These are phyloP conservation scores for Molothrus ater DNA, from an alignment of 2,797 vertebrate species.

Conservation along the genomic window DNA sequence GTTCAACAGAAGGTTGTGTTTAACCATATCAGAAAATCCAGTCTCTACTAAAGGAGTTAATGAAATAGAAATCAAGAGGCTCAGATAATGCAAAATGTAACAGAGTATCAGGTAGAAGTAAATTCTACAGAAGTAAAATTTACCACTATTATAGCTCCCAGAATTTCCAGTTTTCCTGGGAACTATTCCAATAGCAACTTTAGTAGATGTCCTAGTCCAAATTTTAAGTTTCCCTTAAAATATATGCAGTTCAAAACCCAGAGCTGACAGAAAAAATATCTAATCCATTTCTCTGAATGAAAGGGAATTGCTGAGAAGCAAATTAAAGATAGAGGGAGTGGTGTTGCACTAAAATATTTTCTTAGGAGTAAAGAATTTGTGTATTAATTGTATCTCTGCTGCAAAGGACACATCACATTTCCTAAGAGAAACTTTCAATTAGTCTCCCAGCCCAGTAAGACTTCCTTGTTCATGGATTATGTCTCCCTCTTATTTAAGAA, in stretches of 20 bases:
- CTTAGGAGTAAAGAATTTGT: not conserved
- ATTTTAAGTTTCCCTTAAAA: conserved; percentile 4
- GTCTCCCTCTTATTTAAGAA: not conserved
- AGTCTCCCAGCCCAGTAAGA: not conserved
- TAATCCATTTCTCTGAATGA: not conserved
- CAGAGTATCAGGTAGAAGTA: not conserved
- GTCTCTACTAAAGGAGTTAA: not conserved
- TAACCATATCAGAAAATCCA: not conserved
- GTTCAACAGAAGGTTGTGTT: no score
- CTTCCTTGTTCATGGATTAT: not conserved
- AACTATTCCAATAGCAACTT: not conserved
- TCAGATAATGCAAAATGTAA: not conserved
- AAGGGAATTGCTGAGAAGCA: not conserved
- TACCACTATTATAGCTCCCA: not conserved
- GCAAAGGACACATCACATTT: not conserved
- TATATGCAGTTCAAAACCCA: not conserved
- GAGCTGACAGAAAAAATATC: not conserved
- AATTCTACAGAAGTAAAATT: not conserved
- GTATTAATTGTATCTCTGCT: not conserved
- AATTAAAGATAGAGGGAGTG: not conserved
- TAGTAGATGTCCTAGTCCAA: not conserved
- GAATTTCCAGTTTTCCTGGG: not conserved
- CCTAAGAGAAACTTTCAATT: not conserved
- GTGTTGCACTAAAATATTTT: not conserved
- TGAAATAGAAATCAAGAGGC: not conserved